phyloP scores from a whole-genome alignment of 2,113 vertebrate species.

The Cromileptes altivelis region DNA sequence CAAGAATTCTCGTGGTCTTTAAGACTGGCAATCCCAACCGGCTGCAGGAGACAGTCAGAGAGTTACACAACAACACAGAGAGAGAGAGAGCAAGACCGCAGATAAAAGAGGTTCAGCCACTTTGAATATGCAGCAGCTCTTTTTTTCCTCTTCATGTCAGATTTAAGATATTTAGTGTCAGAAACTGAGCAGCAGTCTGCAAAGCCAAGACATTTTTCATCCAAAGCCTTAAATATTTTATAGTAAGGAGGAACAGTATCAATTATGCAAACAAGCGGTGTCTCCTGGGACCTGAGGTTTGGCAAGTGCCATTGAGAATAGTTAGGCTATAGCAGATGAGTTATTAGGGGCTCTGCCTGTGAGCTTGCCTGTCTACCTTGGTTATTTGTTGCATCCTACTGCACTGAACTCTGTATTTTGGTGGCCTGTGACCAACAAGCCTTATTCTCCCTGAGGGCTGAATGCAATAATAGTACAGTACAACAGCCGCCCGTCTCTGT shows the following conservation, averaged over 20 bases:
- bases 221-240: slow-evolving; percentile 55
- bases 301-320: slow-evolving; percentile 48
- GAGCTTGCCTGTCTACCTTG: slow-evolving; percentile 28
- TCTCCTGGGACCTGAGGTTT: slow-evolving; percentile 61
- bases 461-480: slow-evolving; percentile 45
- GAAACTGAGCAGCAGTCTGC: slow-evolving; percentile 37
- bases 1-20: slow-evolving; percentile 73
- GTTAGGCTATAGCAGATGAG: slow-evolving; percentile 40
- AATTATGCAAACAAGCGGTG: slow-evolving; percentile 67
- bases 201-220: slow-evolving; percentile 24
- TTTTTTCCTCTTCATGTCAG: slow-evolving; percentile 25
- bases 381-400: slow-evolving; percentile 58
- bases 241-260: slow-evolving; percentile 46
- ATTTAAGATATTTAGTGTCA: slow-evolving; percentile 47
- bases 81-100: slow-evolving; percentile 2
- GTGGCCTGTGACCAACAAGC: slow-evolving; percentile 21
- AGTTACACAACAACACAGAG: slow-evolving; percentile 46
- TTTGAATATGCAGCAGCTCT: slow-evolving; percentile 36
- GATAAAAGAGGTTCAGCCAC: slow-evolving; percentile 49
- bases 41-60: slow-evolving; percentile 48
- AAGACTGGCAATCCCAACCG: slow-evolving; percentile 50
- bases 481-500: slow-evolving; percentile 52
- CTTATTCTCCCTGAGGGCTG: slow-evolving; percentile 34
- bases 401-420: slow-evolving; percentile 47
- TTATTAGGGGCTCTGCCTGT: slow-evolving; percentile 50